Base-by-base conservation (phyloP, 2,797 vertebrate species). In the Crax fasciolata region DNA sequence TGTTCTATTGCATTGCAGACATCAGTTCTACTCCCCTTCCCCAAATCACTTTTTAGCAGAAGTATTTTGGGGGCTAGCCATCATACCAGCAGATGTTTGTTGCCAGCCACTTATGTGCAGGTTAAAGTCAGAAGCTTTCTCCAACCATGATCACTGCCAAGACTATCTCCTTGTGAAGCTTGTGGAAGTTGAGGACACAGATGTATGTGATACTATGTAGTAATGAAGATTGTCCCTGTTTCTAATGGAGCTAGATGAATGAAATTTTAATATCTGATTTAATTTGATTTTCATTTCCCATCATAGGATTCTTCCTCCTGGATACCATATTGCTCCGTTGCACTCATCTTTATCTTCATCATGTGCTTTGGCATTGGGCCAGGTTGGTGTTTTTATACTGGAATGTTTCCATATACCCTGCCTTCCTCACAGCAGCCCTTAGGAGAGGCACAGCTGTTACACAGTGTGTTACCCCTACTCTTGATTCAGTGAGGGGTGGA, bases 291-390 rank as follows among this genome's bases (percentile, higher is more conserved):
- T 79, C 13, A 43, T 73, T 94, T 49, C 76, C 63, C 51, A 62
- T 52, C 32, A 27, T 71, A 99, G 99, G 97, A 98, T 55, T 94
- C 84, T 39, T 94, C 78, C 84, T 73, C 52, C 25, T 99, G 98
- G 98, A 78, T 98, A 94, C 97, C 98, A 32, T 99, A 98, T 87
- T 90, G 97, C 62, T 98, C 97, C 9, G 87, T 96, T 25, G 68
- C 82, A 66, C 95, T 98, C 32, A 95, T 99, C 76, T 97, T 98
- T 95, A 77, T 98, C 87, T 98, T 98, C 91, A 95, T 98, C 68
- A 91, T 99, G 92, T 98, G 90, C 90, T 98, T 97, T 90, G 95
- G 96, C 9, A 97, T 97, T 96, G 99, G 99, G 48, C 98, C 98
- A 96, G 98, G 99, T 99, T 96, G 90, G 98, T 93, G 94, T 91